These are phyloP conservation scores for Apodemus sylvaticus DNA, from an alignment of 2,113 vertebrate species.

Conservation along the genomic window DNA sequence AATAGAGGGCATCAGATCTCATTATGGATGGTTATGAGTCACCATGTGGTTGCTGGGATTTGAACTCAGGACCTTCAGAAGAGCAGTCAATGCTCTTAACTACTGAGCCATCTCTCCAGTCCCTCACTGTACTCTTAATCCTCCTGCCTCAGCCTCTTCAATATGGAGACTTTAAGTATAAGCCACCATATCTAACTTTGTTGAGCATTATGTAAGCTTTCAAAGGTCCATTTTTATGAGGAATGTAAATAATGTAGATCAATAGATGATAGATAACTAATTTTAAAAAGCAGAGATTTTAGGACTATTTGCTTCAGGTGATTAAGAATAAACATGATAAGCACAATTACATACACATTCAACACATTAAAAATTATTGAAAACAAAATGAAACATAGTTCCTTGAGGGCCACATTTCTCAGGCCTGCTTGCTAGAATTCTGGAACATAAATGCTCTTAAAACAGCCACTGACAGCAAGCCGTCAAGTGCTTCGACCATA, in stretches of 20 bases:
- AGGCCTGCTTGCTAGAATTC: background rate
- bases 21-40: too few relatives aligned
- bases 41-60: too few relatives aligned
- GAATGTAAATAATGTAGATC: background rate
- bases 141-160: background rate
- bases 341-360: background rate
- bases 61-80: too few relatives aligned
- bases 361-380: background rate
- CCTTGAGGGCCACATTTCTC: background rate
- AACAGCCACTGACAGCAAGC: conserved; percentile 37
- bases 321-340: conserved; percentile 2
- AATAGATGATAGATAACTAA: background rate
- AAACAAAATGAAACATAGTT: conserved; percentile 40
- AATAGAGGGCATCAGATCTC: too few relatives aligned
- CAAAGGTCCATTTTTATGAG: background rate
- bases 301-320: background rate
- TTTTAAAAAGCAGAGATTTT: background rate
- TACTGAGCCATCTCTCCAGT: too few relatives aligned
- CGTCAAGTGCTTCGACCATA: conserved; percentile 16
- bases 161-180: too few relatives aligned
- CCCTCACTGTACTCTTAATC: background rate
- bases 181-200: background rate
- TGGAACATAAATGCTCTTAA: background rate
- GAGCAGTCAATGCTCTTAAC: too few relatives aligned
- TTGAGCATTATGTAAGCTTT: background rate